Evolutionary conservation across 2,113 vertebrate genomes (phyloP).

Genomic region (Gopherus flavomarginatus): DNA sequence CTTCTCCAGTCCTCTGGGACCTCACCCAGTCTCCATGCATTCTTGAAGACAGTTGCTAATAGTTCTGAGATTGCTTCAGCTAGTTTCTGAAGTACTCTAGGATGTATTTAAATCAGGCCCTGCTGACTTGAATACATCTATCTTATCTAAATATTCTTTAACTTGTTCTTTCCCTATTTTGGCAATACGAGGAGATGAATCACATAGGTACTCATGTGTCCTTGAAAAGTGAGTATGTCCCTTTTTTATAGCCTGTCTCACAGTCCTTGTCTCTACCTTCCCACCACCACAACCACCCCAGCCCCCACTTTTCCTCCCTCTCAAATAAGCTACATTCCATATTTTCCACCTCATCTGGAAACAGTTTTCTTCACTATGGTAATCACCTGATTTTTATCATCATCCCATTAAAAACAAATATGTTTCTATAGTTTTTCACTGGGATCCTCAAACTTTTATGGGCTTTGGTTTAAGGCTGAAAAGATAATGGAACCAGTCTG

Average conservation of each 20-base stretch:
- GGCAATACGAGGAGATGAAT: not conserved
- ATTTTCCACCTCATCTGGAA: not conserved
- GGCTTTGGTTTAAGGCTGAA: not conserved
- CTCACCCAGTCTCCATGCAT: not conserved
- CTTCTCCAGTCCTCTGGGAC: not conserved
- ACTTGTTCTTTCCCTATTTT: not conserved
- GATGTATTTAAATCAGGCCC: not conserved
- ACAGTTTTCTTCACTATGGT: not conserved
- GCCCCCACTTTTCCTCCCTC: not conserved
- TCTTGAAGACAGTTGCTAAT: not conserved
- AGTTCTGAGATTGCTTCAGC: not conserved
- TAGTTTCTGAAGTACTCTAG: not conserved
- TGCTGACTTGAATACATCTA: not conserved
- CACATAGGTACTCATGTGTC: not conserved
- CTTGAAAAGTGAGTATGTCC: not conserved
- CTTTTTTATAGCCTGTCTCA: not conserved
- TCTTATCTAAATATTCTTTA: not conserved
- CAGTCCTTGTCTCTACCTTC: not conserved
- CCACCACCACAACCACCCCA: not conserved
- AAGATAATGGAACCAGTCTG: fast-evolving
- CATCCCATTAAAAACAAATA: not conserved
- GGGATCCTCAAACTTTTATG: not conserved
- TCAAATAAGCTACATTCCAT: not conserved
- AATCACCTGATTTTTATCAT: not conserved
- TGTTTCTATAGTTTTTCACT: not conserved